Evolutionary conservation across 2,888 invertebrate genomes (phyloP).

Genomic region (Hoplodrina ambigua): DNA sequence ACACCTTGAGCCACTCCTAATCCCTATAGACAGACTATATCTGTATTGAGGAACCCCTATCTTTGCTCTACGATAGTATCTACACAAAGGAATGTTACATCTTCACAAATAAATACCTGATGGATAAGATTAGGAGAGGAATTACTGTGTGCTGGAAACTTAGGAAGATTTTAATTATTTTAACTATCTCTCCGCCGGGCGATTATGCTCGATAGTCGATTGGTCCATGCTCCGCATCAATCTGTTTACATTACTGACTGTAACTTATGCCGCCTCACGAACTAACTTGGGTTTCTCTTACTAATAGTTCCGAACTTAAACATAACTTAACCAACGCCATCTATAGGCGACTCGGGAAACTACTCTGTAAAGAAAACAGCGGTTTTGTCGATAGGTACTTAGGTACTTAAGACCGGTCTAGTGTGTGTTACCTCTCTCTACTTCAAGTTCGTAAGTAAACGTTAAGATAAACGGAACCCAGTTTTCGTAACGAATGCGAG

Average conservation of each 20-base stretch:
- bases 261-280: constrained; percentile 48
- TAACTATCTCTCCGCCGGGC: neutral
- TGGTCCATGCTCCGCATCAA: constrained; percentile 2
- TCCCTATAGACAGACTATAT: constrained; percentile 18
- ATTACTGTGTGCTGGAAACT: too few species aligned
- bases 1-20: constrained; percentile 24
- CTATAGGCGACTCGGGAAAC: constrained; percentile 30
- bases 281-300: constrained; percentile 50
- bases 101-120: neutral
- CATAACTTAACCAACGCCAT: constrained; percentile 52
- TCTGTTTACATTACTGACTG: constrained; percentile 23
- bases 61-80: constrained; percentile 3
- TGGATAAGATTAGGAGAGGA: neutral
- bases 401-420: constrained; percentile 19
- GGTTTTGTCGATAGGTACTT: constrained; percentile 21
- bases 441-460: constrained; percentile 38
- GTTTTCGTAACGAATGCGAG: constrained; percentile 17
- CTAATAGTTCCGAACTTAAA: constrained; percentile 53
- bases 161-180: neutral
- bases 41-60: constrained; percentile 15
- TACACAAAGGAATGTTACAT: neutral
- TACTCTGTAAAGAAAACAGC: constrained; percentile 46
- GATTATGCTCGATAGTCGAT: neutral
- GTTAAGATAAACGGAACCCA: constrained; percentile 40
- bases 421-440: constrained; percentile 31